phyloP scores from a whole-genome alignment of 2,797 vertebrate species.

The Hemitrygon akajei region DNA sequence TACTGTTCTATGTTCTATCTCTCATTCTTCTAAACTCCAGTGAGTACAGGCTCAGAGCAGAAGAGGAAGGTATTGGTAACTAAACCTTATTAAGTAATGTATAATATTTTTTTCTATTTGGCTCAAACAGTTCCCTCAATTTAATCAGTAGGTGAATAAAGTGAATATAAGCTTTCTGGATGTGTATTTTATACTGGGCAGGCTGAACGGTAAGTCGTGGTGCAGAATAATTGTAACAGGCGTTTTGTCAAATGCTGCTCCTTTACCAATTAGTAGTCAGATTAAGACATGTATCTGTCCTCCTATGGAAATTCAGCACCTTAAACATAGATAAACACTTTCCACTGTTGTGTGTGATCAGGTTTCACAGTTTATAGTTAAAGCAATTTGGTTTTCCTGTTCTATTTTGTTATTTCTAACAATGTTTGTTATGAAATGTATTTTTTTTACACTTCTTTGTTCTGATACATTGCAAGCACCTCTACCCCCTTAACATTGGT shows the following conservation, averaged over 20 bases:
- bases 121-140: too few species aligned
- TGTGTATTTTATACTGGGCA: background rate
- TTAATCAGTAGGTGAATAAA: background rate
- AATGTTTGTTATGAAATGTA: background rate
- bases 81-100: background rate
- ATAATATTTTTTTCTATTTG: background rate
- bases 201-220: background rate
- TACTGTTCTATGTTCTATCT: too few species aligned
- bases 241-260: background rate
- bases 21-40: too few species aligned
- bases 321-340: conserved; percentile 15
- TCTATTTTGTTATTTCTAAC: background rate
- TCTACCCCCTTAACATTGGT: conserved; percentile 16
- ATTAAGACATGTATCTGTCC: background rate
- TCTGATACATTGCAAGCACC: background rate
- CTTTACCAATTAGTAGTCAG: background rate
- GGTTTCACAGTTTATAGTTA: background rate
- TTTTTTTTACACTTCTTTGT: conserved; percentile 6
- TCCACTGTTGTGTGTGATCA: background rate
- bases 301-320: conserved; percentile 7
- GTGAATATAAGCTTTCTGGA: background rate
- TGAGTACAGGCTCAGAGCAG: too few species aligned
- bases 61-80: background rate
- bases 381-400: conserved; percentile 29
- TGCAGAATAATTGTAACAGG: background rate